phyloP scores from a whole-genome alignment of 92 coral and sea anemone species.

The Zoanthus solanderi region DNA sequence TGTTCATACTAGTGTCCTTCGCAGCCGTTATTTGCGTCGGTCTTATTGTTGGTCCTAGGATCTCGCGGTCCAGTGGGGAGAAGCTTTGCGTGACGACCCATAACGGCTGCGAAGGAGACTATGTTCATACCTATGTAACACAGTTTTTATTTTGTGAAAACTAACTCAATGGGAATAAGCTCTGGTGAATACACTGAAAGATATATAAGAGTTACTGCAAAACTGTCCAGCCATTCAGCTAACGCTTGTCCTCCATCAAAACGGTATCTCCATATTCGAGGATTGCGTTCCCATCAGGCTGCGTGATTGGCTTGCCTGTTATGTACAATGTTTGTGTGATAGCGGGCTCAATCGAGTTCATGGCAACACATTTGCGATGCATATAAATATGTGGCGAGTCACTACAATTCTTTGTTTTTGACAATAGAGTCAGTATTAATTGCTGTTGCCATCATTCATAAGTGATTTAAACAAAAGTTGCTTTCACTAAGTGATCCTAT shows the following conservation, averaged over 20 bases:
- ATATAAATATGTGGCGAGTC: constrained; percentile 33
- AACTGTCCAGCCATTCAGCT: constrained; percentile 61
- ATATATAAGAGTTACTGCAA: constrained; percentile 52
- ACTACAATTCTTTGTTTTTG: constrained; percentile 21
- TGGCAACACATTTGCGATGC: constrained; percentile 45
- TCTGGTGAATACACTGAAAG: constrained; percentile 54
- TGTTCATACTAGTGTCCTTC: neutral
- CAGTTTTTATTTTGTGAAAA: constrained; percentile 60
- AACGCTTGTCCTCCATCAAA: constrained; percentile 61
- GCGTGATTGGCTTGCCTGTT: constrained; percentile 48
- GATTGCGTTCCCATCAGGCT: constrained; percentile 51
- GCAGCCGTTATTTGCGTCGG: too few relatives aligned
- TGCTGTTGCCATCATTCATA: constrained; percentile 23
- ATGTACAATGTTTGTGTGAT: too few relatives aligned
- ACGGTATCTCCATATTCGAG: constrained; percentile 48
- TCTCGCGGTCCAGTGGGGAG: too few relatives aligned
- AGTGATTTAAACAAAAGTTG: constrained; percentile 21
- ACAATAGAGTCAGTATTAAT: constrained; percentile 12
- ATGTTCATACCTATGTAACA: constrained; percentile 57
- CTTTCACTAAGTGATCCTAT: constrained; percentile 8
- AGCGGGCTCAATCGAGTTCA: constrained; percentile 41
- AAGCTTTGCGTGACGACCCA: too few relatives aligned
- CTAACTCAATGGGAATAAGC: constrained; percentile 45
- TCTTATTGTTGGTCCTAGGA: too few relatives aligned
- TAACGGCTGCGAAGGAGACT: too few relatives aligned